Conservation (phyloP, 2,888 invertebrate genomes). For the Scaptodrosophila latifasciaeformis region DNA sequence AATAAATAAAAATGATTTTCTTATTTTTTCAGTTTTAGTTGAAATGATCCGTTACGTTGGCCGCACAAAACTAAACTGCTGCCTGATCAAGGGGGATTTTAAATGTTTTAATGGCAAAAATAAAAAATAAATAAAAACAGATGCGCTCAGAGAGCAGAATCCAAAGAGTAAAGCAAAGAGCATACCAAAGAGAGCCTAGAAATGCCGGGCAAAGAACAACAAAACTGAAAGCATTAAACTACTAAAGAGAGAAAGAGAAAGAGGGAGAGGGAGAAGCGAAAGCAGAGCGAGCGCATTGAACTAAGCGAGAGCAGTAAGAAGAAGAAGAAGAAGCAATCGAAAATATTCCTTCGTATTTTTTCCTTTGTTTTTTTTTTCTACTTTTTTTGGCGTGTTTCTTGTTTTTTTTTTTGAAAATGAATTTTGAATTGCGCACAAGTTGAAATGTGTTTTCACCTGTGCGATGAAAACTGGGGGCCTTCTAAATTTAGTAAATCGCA, state of each 20-base stretch:
- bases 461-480: constrained; percentile 9
- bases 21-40: background rate
- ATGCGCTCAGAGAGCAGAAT: constrained; percentile 6
- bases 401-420: background rate
- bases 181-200: background rate
- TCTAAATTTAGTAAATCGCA: constrained; percentile 64
- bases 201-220: no score
- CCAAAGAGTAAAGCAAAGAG: no score
- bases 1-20: constrained; percentile 9
- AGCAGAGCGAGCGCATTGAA: background rate
- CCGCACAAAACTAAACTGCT: constrained; percentile 61
- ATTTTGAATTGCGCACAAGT: constrained; percentile 3
- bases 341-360: no score
- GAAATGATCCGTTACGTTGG: constrained; percentile 55
- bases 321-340: no score
- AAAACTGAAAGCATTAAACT: background rate
- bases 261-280: background rate
- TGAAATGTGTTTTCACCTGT: constrained; percentile 50
- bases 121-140: constrained; percentile 53
- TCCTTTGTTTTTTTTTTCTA: no score
- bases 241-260: background rate
- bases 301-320: background rate
- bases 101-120: constrained; percentile 50
- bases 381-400: no score
- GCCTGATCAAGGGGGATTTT: constrained; percentile 48